Evolutionary conservation across 2,888 invertebrate genomes (phyloP).

Genomic region (Bembecia ichneumoniformis): DNA sequence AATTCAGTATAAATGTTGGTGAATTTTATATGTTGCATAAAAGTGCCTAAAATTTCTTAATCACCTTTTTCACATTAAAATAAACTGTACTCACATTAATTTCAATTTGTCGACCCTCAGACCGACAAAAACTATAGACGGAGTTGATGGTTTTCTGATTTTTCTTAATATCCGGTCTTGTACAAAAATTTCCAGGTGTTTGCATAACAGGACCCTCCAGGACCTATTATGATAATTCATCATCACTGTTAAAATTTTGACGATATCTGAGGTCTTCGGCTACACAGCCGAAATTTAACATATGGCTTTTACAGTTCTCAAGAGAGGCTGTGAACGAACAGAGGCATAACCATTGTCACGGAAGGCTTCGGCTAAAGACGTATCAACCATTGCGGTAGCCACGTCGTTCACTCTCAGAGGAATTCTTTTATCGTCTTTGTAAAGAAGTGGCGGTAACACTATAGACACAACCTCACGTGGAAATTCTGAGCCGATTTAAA

Average conservation of each 20-base stretch:
- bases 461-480: slow-evolving; percentile 89
- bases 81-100: too few relatives aligned
- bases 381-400: slow-evolving; percentile 77
- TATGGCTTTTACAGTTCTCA: slow-evolving; percentile 89
- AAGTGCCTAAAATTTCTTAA: too few relatives aligned
- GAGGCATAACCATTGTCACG: slow-evolving; percentile 93
- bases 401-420: slow-evolving; percentile 75
- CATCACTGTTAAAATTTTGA: slow-evolving; percentile 89
- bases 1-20: too few relatives aligned
- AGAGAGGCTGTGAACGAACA: slow-evolving; percentile 87
- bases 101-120: too few relatives aligned
- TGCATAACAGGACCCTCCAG: slow-evolving; percentile 79
- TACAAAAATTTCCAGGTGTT: slow-evolving; percentile 78
- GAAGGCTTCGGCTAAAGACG: slow-evolving; percentile 88
- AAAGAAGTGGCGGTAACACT: slow-evolving; percentile 89
- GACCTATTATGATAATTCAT: slow-evolving; percentile 80
- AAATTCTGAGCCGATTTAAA: slow-evolving; percentile 85
- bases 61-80: too few relatives aligned
- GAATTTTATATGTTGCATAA: too few relatives aligned
- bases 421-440: slow-evolving; percentile 82
- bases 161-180: slow-evolving; percentile 67
- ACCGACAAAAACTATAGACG: too few relatives aligned
- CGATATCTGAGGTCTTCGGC: slow-evolving; percentile 87
- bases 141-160: slow-evolving; percentile 52
- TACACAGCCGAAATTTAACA: slow-evolving; percentile 88